Conservation (phyloP, 2,113 vertebrate species). For the Eira barbara region DNA sequence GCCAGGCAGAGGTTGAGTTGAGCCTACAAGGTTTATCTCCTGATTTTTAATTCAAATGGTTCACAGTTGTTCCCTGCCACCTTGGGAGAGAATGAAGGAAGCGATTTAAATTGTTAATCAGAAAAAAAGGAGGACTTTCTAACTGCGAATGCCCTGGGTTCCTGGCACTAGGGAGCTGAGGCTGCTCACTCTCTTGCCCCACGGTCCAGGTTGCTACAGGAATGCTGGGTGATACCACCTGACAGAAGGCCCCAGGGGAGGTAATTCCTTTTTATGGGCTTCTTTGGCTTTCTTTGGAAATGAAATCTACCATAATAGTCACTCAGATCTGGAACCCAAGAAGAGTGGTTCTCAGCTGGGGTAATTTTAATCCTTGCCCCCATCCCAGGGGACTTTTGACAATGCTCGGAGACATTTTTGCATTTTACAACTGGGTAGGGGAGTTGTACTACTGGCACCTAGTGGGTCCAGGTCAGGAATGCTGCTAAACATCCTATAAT, state of each 20-base stretch:
- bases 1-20: not conserved
- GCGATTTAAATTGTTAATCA: not conserved
- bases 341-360: not conserved
- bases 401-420: not conserved
- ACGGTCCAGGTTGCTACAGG: too few species aligned
- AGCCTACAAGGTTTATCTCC: not conserved
- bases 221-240: accelerated
- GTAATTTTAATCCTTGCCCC: not conserved
- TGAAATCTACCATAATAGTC: not conserved
- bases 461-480: not conserved
- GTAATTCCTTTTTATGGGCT: too few species aligned
- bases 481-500: not conserved
- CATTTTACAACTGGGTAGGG: not conserved
- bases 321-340: not conserved
- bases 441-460: not conserved
- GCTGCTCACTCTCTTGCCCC: accelerated
- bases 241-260: too few species aligned
- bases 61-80: not conserved
- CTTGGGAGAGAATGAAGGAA: not conserved
- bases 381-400: not conserved
- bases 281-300: not conserved
- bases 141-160: not conserved
- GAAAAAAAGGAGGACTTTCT: not conserved
- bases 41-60: not conserved
- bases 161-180: not conserved